phyloP scores from a whole-genome alignment of 1,140 invertebrate genomes.

The Lamellibrachia luymesi region DNA sequence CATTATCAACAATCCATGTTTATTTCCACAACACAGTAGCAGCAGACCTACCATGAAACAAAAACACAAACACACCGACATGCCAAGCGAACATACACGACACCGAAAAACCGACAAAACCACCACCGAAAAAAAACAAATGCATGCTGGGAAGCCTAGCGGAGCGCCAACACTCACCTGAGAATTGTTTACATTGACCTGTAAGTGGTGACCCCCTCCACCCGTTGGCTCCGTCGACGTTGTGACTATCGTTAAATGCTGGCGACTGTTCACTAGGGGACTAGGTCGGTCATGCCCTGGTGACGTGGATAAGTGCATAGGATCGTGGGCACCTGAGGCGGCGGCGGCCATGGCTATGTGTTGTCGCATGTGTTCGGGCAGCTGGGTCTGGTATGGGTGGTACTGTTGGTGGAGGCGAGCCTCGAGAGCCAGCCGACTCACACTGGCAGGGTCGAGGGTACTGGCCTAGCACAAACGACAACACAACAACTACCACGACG shows the following conservation, averaged over 20 bases:
- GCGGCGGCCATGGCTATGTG: not conserved
- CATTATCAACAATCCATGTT: not conserved
- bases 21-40: not conserved
- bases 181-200: slow-evolving; percentile 5
- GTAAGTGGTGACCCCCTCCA: not conserved
- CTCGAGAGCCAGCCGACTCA: not conserved
- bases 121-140: not conserved
- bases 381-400: not conserved
- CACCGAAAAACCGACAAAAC: not conserved
- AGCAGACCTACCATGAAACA: not conserved
- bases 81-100: not conserved
- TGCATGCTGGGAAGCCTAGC: not conserved
- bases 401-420: not conserved
- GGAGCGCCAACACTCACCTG: not conserved
- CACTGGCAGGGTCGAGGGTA: not conserved
- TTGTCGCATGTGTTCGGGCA: not conserved
- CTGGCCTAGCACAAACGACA: slow-evolving; percentile 3
- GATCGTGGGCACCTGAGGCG: not conserved
- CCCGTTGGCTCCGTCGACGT: not conserved
- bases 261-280: not conserved
- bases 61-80: not conserved
- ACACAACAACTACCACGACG: not conserved
- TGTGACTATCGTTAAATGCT: not conserved
- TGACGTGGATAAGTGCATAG: not conserved
- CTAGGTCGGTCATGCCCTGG: not conserved